Evolutionary conservation across 1,140 invertebrate genomes (phyloP), one percentile per base, ranked within the genome.

Genomic region (Diorhabda sublineata): DNA sequence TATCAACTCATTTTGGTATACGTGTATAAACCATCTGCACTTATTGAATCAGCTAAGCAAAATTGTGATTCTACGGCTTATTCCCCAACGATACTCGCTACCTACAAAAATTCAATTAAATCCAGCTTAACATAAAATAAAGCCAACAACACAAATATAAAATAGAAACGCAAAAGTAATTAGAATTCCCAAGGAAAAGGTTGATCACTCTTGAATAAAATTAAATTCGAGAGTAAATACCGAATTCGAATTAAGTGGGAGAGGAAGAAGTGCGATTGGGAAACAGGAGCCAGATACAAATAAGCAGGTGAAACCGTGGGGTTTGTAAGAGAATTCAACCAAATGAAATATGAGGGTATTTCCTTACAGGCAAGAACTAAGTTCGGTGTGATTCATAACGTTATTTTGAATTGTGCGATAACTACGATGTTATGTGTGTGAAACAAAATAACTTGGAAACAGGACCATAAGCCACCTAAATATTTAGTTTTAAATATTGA

Each of bases 111-210:
- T 70, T 75, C 73, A 71, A 76, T 76, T 75, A 76, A 77, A 77
- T 75, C 71, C 70, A 75, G 74, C 75, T 73, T 74, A 74, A 74
- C 66, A 72, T 73, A 74, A 76, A 74, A 78, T 73, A 75, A 73
- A 73, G 73, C 72, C 67, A 71, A 73, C 70, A 71, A 75, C 71
- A 71, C 71, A 75, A 74, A 74, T 68, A 73, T 66, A 67, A 73
- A 74, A 71, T 71, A 75, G 71, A 73, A 72, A 68, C 72, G 71
- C 66, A 73, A 75, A 78, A 76, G 76, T 76, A 78, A 78, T 77
- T 77, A 78, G 77, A 78, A 78, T 78, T 77, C 72, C 71, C 75
- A 66, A 70, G 74, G 75, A 77, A 68, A 75, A 75, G 77, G 75
- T 72, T 77, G 73, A 74, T 74, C 72, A 72, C 69, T 74, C 70